These are phyloP conservation scores for Thinocorus orbignyianus DNA, from an alignment of 2,113 vertebrate genomes.

Conservation along the genomic window DNA sequence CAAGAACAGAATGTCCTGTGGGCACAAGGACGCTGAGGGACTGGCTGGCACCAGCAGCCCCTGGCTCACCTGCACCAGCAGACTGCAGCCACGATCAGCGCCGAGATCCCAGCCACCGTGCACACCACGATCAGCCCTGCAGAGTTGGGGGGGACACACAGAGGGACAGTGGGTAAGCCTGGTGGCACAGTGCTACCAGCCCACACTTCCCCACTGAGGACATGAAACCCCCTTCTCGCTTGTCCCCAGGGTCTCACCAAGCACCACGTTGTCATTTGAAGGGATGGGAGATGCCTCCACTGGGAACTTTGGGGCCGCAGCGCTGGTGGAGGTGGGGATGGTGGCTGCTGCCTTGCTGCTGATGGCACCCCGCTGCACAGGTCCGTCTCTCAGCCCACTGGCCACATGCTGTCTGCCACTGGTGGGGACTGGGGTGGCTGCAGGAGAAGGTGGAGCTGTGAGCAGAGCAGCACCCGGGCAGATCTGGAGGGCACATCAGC, in stretches of 20 bases:
- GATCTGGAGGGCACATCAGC: not conserved
- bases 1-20: too few relatives aligned
- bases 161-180: not conserved
- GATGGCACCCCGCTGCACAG: accelerated
- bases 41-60: not conserved
- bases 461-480: accelerated
- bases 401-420: not conserved
- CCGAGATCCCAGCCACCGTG: constrained; percentile 75
- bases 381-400: not conserved
- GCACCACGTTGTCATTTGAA: constrained; percentile 70
- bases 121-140: constrained; percentile 84
- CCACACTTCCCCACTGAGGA: not conserved
- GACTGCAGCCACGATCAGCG: constrained; percentile 75
- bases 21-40: not conserved
- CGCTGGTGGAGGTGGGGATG: not conserved
- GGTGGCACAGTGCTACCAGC: not conserved
- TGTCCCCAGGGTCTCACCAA: constrained; percentile 71
- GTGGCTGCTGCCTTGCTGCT: not conserved
- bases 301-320: constrained; percentile 60
- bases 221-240: not conserved
- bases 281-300: constrained; percentile 62
- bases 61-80: constrained; percentile 88
- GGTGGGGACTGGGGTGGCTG: not conserved
- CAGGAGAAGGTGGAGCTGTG: not conserved
- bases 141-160: not conserved